phyloP scores from a whole-genome alignment of 2,888 invertebrate species.

The Oscheius myriophilus region DNA sequence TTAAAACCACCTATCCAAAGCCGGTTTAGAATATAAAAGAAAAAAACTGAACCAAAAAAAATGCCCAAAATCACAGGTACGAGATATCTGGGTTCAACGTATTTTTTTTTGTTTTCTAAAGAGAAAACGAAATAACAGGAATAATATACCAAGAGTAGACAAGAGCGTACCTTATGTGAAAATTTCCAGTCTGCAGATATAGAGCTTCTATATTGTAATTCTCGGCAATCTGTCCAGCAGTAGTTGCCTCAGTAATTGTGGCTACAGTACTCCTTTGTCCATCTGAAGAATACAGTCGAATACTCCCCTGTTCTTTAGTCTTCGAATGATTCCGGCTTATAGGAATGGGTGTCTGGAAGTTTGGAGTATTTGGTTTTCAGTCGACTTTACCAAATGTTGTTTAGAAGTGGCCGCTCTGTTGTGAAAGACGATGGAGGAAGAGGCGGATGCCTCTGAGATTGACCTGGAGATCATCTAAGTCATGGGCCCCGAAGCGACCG shows the following conservation, averaged over 20 bases:
- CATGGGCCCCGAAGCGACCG: neutral
- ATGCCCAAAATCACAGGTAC: too few relatives aligned
- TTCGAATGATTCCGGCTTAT: neutral
- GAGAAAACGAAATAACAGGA: neutral
- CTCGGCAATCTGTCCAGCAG: slow-evolving; percentile 17
- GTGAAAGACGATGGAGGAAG: neutral
- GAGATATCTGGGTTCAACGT: too few relatives aligned
- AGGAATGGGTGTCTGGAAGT: neutral
- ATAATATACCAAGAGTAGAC: neutral
- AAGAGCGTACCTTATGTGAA: slow-evolving; percentile 22
- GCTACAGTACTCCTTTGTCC: slow-evolving; percentile 42
- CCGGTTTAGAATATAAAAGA: too few relatives aligned
- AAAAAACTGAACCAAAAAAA: too few relatives aligned
- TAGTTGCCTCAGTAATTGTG: slow-evolving; percentile 22
- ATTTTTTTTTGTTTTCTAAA: too few relatives aligned
- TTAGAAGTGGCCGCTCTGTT: neutral
- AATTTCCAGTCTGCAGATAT: slow-evolving; percentile 29
- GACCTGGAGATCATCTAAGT: slow-evolving; percentile 11
- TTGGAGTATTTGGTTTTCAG: neutral
- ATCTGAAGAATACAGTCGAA: slow-evolving; percentile 47
- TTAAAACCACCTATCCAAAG: too few relatives aligned
- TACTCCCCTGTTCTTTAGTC: slow-evolving; percentile 19
- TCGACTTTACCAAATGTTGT: neutral
- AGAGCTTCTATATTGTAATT: slow-evolving; percentile 30
- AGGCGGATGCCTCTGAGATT: neutral